Conservation (phyloP, 2,888 invertebrate genomes). For the Drosophila buzzatii region DNA sequence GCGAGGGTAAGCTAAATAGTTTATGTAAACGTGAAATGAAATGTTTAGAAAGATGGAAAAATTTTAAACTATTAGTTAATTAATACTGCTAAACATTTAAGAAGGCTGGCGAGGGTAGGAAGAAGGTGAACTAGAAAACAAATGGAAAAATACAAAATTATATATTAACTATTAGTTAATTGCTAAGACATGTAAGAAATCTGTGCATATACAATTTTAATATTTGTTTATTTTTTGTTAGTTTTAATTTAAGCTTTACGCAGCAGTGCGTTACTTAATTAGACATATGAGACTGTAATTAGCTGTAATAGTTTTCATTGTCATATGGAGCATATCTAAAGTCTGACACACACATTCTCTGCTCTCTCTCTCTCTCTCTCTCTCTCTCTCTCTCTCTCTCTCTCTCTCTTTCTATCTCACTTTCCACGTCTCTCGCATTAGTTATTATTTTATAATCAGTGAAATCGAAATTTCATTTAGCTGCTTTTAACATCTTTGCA, state of each 20-base stretch:
- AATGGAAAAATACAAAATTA: not conserved
- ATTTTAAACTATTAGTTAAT: slow-evolving; percentile 5
- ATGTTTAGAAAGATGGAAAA: not conserved
- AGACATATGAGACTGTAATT: slow-evolving; percentile 39
- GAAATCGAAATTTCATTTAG: slow-evolving; percentile 2
- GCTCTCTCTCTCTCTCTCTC: not conserved
- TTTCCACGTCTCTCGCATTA: no score
- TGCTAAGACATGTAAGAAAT: not conserved
- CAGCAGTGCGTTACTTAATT: not conserved
- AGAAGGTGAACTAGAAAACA: no score
- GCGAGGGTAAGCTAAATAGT: not conserved
- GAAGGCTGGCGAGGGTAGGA: no score
- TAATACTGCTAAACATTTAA: not conserved
- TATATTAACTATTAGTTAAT: slow-evolving; percentile 16
- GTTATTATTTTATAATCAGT: not conserved
- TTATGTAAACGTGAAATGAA: no score
- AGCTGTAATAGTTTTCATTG: slow-evolving; percentile 60
- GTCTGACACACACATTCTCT: not conserved
- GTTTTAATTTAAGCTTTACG: slow-evolving; percentile 12
- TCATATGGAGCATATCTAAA: slow-evolving; percentile 22
- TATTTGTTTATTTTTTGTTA: not conserved
- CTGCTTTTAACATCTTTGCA: not conserved
- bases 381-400: not conserved
- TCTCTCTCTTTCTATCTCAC: not conserved
- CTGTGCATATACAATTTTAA: not conserved